Conservation (phyloP, 2,113 vertebrate species). For the Antechinus stuartii region DNA sequence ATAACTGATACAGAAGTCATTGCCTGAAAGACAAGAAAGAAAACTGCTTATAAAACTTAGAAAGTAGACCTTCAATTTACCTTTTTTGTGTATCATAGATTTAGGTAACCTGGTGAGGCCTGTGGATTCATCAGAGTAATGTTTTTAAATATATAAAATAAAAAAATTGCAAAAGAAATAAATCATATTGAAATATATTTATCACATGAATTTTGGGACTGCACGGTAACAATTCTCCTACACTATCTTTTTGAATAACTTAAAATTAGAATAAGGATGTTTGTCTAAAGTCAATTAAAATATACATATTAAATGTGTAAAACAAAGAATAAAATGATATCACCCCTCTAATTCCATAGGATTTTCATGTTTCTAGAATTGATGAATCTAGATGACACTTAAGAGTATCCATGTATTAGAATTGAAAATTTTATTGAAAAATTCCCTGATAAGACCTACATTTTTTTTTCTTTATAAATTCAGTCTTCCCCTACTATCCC, state of each 20-base stretch:
- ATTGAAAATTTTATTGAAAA: not conserved
- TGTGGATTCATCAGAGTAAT: not conserved
- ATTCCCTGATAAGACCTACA: not conserved
- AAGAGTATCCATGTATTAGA: not conserved
- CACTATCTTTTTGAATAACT: not conserved
- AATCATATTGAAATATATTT: not conserved
- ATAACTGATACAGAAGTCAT: too few relatives aligned
- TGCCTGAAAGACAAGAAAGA: not conserved
- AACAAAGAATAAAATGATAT: not conserved
- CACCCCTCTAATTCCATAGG: not conserved
- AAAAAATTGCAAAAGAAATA: not conserved
- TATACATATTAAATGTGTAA: fast-evolving
- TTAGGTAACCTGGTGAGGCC: not conserved
- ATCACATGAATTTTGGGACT: not conserved
- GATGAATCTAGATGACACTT: not conserved
- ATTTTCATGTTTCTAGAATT: not conserved
- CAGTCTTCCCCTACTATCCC: not conserved
- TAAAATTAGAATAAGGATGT: fast-evolving
- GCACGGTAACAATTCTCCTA: not conserved
- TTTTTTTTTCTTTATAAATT: not conserved
- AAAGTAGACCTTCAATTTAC: not conserved
- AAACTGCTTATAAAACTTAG: not conserved
- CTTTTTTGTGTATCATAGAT: not conserved
- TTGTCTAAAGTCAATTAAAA: not conserved
- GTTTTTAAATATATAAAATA: not conserved